Evolutionary conservation across 2,888 invertebrate genomes (phyloP), one percentile per base, ranked within the genome.

Genomic region (Pherbina coryleti): DNA sequence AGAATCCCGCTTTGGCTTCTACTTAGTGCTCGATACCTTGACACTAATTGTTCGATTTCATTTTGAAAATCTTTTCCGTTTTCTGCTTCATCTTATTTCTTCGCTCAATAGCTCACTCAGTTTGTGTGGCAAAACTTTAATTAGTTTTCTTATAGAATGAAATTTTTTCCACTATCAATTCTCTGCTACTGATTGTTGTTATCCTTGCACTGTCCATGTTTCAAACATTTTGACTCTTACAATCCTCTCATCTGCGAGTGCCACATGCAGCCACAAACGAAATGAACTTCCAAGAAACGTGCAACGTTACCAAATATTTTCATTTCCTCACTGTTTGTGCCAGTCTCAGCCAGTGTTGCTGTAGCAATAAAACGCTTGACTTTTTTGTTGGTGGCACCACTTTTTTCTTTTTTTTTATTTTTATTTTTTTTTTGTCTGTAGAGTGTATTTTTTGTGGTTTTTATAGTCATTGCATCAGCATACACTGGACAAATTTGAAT

Each of bases 231-330:
- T 31, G 64, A 64, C 64, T 64, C 11, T 64, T 31, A 31, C 28
- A 60, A 60, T 60, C 57, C 57, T 19, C 28, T 60, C 57, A 9
- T 25, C 8, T 60, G 11, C 4, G 11, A 14, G 57, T 55, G 22
- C 25, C 28, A 25, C 11, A 25, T 67, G 37, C 22, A 37, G 44
- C 37, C 19, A 44, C 49, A 49, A 69, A 69, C 28, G 28, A 51
- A 69, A 69, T 51, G 51, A 69, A 69, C 69, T 51, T 51, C 49
- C 31, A 31, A 49, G 69, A 19, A 51, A 17, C 69, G 69, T 34
- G 34, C 51, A 17, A 25, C 31, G 34, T 64, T 64, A 51, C 69
- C 51, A 69, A 69, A 69, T 51, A 69, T 69, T 69, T 69, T 69
- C 25, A n/a, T 67, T 67, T 19, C 67, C 22, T 11, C 28, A 22